Conservation (phyloP, 2,797 vertebrate genomes). For the Eupleurogrammus muticus region DNA sequence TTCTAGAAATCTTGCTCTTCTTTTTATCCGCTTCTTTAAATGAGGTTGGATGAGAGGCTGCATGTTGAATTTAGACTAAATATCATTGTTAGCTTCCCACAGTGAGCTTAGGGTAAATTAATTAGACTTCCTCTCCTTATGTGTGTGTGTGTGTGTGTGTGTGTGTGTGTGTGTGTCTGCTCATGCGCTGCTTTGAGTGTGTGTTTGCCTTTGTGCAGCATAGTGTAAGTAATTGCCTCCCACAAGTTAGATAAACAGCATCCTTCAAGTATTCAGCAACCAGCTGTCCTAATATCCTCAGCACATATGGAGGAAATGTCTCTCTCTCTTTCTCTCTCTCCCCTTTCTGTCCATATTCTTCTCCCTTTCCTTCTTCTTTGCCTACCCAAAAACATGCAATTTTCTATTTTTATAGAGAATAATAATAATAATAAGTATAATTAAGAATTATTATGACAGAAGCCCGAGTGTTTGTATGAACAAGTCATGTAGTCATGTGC, state of each 20-base stretch:
- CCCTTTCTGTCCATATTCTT: not conserved
- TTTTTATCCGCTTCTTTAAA: constrained; percentile 16
- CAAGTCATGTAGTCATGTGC: too few relatives aligned
- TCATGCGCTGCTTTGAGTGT: too few relatives aligned
- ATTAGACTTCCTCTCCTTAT: constrained; percentile 48
- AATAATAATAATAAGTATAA: too few relatives aligned
- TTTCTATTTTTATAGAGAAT: not conserved
- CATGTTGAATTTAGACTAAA: constrained; percentile 48
- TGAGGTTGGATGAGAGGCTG: constrained; percentile 36
- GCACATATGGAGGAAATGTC: constrained; percentile 47
- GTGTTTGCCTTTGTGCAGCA: constrained; percentile 49
- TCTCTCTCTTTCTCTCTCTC: constrained; percentile 11
- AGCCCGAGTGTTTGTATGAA: too few relatives aligned
- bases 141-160: constrained; percentile 20
- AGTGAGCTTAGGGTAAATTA: constrained; percentile 55
- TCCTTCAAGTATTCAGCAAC: constrained; percentile 68
- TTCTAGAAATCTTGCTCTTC: constrained; percentile 8
- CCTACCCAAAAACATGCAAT: not conserved
- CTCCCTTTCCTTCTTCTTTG: not conserved
- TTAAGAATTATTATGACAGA: too few relatives aligned
- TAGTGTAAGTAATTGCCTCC: constrained; percentile 70
- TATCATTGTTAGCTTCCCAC: constrained; percentile 51
- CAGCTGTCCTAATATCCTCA: constrained; percentile 65
- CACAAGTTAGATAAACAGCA: constrained; percentile 71
- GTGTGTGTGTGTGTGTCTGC: constrained; percentile 24